phyloP scores from a whole-genome alignment of 2,113 vertebrate species.

The Trinectes maculatus region DNA sequence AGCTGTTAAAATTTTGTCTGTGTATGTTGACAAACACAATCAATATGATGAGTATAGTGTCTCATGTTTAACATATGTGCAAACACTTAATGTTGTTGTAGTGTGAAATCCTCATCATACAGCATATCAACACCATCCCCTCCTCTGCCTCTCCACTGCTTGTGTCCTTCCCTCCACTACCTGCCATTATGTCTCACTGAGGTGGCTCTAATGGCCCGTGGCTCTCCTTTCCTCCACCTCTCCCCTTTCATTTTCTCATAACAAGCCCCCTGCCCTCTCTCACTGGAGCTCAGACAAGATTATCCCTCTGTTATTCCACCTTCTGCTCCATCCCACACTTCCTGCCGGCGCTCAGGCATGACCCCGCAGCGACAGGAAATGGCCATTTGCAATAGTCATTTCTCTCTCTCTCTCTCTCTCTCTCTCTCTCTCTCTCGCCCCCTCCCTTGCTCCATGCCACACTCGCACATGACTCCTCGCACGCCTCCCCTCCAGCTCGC shows the following conservation, averaged over 20 bases:
- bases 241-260: conserved; percentile 77
- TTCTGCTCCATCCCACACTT: conserved; percentile 65
- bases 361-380: conserved; percentile 67
- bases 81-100: background rate
- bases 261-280: conserved; percentile 72
- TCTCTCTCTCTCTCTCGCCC: conserved; percentile 47
- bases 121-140: background rate
- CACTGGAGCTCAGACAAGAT: conserved; percentile 75
- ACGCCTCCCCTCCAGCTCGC: conserved; percentile 36
- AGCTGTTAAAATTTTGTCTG: too few relatives aligned
- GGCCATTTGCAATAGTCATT: conserved; percentile 65
- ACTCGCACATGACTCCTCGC: conserved; percentile 28
- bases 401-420: conserved; percentile 50
- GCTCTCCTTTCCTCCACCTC: conserved; percentile 68
- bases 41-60: background rate
- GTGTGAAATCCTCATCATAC: too few relatives aligned
- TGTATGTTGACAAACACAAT: background rate
- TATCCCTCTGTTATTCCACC: conserved; percentile 74
- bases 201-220: conserved; percentile 71
- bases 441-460: conserved; percentile 26
- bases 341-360: conserved; percentile 58
- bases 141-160: conserved; percentile 24
- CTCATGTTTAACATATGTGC: background rate
- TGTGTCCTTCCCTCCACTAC: conserved; percentile 36
- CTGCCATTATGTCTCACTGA: conserved; percentile 60